Evolutionary conservation across 1,140 invertebrate species (phyloP), one percentile per base, ranked within the genome.

Genomic region (Megalonaias nervosa): DNA sequence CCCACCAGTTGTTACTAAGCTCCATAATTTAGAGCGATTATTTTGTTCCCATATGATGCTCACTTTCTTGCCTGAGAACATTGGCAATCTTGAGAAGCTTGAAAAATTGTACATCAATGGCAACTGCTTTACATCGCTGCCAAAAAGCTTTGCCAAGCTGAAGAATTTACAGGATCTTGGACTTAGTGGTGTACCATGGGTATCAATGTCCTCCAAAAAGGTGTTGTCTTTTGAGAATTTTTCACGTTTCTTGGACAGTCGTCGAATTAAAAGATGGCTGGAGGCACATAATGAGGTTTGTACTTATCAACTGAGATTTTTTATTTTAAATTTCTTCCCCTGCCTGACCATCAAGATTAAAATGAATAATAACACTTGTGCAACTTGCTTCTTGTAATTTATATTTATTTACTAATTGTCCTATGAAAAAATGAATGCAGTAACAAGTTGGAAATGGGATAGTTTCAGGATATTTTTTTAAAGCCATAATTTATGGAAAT

Each of bases 141-240:
- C 85, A 38, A 59, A 76, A 23, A 80, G 82, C 69, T 75, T 89
- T 23, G 48, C 74, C 17, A 82, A 82, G 21, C 68, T 88, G 13
- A 77, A 77, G 60, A 82, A 76, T 58, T 74, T 89, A 21, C 74
- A 74, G 31, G 77, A 84, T 26, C 77, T 89, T 57, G 77, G 79
- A 61, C 65, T 89, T 66, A 82, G 82, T 62, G 86, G 86, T 11
- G 76, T 78, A 21, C 76, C 74, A n/a, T 86, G 82, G 82, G 67
- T 79, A 31, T 60, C 61, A 48, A 81, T 81, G 58, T 21, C 65
- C 5, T 56, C 71, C 60, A 85, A 85, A 62, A 78, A 62, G 48
- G 76, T 87, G 38, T 62, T 87, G 71, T 86, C 86, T 58, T 80
- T 81, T 68, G 74, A 80, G 19, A 60, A 86, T 61, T 87, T 87